phyloP scores from a whole-genome alignment of 2,888 invertebrate species.

The Calameuta filiformis region DNA sequence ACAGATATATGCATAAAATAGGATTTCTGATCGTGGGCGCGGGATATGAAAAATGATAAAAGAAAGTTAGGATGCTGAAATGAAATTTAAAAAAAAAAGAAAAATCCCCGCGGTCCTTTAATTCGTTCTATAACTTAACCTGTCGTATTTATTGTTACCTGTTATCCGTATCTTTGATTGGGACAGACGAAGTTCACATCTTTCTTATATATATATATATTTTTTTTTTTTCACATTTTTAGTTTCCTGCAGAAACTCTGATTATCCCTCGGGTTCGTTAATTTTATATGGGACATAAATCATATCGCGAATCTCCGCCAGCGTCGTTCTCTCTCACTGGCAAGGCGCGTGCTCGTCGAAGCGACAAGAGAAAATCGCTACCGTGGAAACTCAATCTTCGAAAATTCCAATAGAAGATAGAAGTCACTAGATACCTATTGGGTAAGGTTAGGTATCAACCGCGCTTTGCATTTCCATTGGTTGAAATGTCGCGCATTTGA shows the following conservation, averaged over 20 bases:
- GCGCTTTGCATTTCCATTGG: neutral
- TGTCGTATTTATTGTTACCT: neutral
- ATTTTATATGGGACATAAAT: neutral
- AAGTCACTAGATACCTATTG: neutral
- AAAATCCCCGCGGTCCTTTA: neutral
- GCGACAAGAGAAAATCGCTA: neutral
- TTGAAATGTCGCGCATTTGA: neutral
- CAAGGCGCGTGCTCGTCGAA: neutral
- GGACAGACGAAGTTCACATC: neutral
- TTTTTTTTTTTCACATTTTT: neutral
- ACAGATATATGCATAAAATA: neutral
- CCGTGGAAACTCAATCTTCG: neutral
- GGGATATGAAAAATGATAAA: neutral
- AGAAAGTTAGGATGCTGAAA: neutral
- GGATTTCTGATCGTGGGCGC: neutral
- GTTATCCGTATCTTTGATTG: neutral
- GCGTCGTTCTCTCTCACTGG: neutral
- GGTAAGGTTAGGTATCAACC: neutral
- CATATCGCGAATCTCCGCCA: neutral
- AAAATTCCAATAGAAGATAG: conserved; percentile 1
- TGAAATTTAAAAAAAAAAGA: neutral
- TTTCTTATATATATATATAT: too few species aligned
- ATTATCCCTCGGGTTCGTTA: neutral
- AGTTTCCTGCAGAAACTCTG: neutral
- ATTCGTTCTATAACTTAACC: neutral